These are phyloP conservation scores for Cherax destructor DNA, from an alignment of 1,140 invertebrate genomes.

Conservation along the genomic window DNA sequence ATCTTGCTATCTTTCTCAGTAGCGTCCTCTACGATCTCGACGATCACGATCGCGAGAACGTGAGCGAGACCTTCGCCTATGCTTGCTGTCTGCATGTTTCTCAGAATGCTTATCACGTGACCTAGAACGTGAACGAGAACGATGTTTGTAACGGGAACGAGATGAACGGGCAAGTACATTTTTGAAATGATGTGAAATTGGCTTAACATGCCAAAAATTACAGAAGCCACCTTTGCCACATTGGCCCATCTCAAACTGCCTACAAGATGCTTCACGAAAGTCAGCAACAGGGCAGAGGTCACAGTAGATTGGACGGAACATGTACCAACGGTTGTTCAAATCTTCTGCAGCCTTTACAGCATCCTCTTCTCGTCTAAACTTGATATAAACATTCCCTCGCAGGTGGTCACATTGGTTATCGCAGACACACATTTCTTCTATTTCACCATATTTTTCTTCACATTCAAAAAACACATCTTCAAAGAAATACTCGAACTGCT, in stretches of 20 bases:
- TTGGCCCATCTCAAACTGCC: constrained; percentile 71
- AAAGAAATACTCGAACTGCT: constrained; percentile 72
- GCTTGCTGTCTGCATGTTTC: constrained; percentile 21
- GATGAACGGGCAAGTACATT: constrained; percentile 68
- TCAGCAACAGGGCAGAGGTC: constrained; percentile 71
- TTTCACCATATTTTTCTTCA: constrained; percentile 71
- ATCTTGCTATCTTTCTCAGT: constrained; percentile 42
- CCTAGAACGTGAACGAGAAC: constrained; percentile 65
- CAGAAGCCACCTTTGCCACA: constrained; percentile 72
- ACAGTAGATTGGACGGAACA: constrained; percentile 71
- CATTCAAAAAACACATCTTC: constrained; percentile 72
- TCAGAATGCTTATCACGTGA: constrained; percentile 52
- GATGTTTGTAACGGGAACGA: constrained; percentile 65
- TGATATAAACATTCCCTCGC: constrained; percentile 71
- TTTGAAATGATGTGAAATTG: constrained; percentile 71
- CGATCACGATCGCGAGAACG: constrained; percentile 69
- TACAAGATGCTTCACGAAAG: constrained; percentile 70
- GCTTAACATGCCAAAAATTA: constrained; percentile 72
- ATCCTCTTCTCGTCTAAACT: constrained; percentile 70
- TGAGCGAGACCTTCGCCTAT: constrained; percentile 62
- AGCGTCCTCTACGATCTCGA: constrained; percentile 68
- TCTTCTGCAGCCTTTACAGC: constrained; percentile 71
- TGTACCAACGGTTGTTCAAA: constrained; percentile 71
- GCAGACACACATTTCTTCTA: constrained; percentile 72
- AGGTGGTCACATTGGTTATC: constrained; percentile 71